phyloP scores from a whole-genome alignment of 2,888 invertebrate species.

The Eupithecia exiguata region DNA sequence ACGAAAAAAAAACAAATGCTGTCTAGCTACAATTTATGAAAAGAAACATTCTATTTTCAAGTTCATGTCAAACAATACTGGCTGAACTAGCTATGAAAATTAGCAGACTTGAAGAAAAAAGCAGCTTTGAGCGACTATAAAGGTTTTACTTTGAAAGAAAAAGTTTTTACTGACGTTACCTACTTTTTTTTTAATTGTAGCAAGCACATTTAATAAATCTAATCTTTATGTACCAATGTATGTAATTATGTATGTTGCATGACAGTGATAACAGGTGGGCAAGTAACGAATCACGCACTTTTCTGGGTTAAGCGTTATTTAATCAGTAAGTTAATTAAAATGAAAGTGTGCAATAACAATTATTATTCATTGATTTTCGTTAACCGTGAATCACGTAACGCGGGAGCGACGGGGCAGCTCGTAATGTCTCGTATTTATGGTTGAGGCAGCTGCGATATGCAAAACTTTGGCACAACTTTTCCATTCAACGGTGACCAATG shows the following conservation, averaged over 20 bases:
- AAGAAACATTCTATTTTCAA: not conserved
- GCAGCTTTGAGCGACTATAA: not conserved
- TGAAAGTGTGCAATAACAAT: slow-evolving; percentile 59
- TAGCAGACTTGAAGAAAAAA: not conserved
- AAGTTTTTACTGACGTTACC: not conserved
- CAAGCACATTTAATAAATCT: no score
- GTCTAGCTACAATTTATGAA: not conserved
- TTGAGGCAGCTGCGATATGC: slow-evolving; percentile 70
- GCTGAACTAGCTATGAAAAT: not conserved
- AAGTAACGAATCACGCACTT: slow-evolving; percentile 18
- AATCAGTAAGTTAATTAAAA: slow-evolving; percentile 56
- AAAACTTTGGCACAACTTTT: slow-evolving; percentile 68
- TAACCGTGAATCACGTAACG: slow-evolving; percentile 72
- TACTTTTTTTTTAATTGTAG: no score
- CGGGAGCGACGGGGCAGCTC: slow-evolving; percentile 71
- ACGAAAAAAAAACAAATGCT: not conserved
- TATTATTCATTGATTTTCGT: slow-evolving; percentile 62
- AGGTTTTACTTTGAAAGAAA: not conserved
- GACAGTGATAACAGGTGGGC: not conserved
- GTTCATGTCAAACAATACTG: not conserved
- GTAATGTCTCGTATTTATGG: slow-evolving; percentile 78
- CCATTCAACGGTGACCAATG: slow-evolving; percentile 38
- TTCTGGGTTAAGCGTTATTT: slow-evolving; percentile 19
- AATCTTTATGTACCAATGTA: not conserved
- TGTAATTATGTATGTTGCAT: not conserved